Evolutionary conservation across 2,797 vertebrate species (phyloP).

Genomic region (Furcifer pardalis): DNA sequence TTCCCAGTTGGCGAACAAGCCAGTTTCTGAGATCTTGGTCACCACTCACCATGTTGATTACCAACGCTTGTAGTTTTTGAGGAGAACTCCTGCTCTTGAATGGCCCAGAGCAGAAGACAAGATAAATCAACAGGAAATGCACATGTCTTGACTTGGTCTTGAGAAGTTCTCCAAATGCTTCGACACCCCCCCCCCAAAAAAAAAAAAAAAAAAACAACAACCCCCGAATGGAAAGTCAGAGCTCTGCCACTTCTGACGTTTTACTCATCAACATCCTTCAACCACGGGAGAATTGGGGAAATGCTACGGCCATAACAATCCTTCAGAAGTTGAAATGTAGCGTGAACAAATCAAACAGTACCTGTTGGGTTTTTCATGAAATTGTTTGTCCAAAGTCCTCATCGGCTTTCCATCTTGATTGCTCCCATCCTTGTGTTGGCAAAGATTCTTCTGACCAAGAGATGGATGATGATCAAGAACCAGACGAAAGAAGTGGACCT

Average conservation of each 20-base stretch:
- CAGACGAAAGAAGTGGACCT: too few relatives aligned
- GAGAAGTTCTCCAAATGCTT: background rate
- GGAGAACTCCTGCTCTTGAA: background rate
- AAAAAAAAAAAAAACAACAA: too few relatives aligned
- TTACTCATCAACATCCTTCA: background rate
- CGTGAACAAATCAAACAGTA: too few relatives aligned
- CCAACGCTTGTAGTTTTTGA: background rate
- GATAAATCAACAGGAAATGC: too few relatives aligned
- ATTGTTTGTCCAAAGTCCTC: too few relatives aligned
- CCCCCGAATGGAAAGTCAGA: too few relatives aligned
- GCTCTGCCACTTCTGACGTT: background rate
- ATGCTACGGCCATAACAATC: too few relatives aligned
- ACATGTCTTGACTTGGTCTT: background rate
- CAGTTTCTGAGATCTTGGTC: background rate
- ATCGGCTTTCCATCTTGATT: too few relatives aligned
- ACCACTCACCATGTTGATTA: background rate
- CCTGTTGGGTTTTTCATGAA: background rate
- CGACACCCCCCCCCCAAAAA: too few relatives aligned
- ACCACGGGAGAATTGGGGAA: too few relatives aligned
- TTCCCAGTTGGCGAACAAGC: conserved; percentile 1
- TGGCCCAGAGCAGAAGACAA: background rate
- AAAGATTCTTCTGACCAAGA: too few relatives aligned
- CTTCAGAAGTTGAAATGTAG: background rate
- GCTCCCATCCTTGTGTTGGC: background rate
- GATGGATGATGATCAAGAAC: background rate